Conservation (phyloP, 1,140 invertebrate species). For the Anastrepha obliqua region DNA sequence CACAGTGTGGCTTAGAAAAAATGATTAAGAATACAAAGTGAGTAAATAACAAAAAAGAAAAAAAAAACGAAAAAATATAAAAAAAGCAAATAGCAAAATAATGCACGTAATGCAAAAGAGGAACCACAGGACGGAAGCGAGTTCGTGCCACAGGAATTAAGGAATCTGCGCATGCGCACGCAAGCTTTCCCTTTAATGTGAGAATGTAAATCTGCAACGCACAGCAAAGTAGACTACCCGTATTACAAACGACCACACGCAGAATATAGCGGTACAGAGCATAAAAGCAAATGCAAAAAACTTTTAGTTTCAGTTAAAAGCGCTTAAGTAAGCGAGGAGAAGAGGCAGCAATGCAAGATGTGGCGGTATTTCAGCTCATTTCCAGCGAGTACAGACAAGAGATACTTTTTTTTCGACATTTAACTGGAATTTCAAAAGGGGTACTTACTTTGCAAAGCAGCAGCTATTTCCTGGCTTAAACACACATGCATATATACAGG, state of each 20-base stretch:
- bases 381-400: neutral
- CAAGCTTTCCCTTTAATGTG: neutral
- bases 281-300: neutral
- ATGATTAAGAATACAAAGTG: neutral
- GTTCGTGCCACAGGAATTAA: neutral
- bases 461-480: neutral
- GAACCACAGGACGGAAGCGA: neutral
- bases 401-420: neutral
- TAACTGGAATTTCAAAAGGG: neutral
- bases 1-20: neutral
- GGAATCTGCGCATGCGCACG: neutral
- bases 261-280: neutral
- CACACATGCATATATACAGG: too few species aligned
- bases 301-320: neutral
- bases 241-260: neutral
- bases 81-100: neutral
- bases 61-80: neutral
- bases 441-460: neutral
- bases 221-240: neutral
- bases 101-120: neutral
- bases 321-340: neutral
- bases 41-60: neutral
- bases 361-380: conserved; percentile 24
- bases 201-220: neutral
- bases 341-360: neutral